Evolutionary conservation across 2,113 vertebrate species (phyloP), one percentile per base, ranked within the genome.

Genomic region (Porphyrio hochstetteri): DNA sequence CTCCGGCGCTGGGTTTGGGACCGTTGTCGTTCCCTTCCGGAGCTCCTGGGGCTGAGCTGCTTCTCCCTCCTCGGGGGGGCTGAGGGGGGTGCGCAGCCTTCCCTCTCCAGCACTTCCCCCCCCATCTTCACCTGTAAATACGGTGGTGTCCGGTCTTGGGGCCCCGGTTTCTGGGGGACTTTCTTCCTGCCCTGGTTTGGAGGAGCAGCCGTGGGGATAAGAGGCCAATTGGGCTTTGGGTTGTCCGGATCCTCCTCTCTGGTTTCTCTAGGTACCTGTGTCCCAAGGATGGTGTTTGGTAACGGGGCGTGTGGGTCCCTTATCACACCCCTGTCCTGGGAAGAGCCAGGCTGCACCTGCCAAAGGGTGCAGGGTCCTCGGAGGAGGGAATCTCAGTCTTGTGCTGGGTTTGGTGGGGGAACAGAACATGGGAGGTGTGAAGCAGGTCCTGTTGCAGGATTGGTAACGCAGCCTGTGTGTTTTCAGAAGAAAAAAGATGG

Each of bases 81-180:
- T 40, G 31, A 10, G 77, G 29, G 56, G 4, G 24, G 10, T 48
- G 8, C 16, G 24, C 76, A 25, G n/a, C 68, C 24, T n/a, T 48
- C 11, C 52, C 11, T 11, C 14, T 7, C 29, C 35, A 13, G 38
- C 59, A 2, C 24, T 2, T 4, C 4, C n/a, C 29, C n/a, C 27
- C 7, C 2, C 0, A 9, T 38, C 28, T 14, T 7, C n/a, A 5
- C 18, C 46, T 18, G 46, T 28, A 6, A 25, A 23, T 7, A 6
- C 29, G 23, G 35, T 20, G 42, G 20, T 8, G 44, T 8, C 61
- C 7, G 15, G 16, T 11, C 36, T 23, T 16, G 40, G 29, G 48
- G 25, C 16, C 16, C 10, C 14, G 1, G 3, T 31, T 64, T 36
- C 65, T 7, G 10, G 24, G 42, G 29, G 27, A 23, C 14, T 42